These are phyloP conservation scores for Argyra leucocephala DNA, from an alignment of 2,888 invertebrate genomes.

Conservation along the genomic window DNA sequence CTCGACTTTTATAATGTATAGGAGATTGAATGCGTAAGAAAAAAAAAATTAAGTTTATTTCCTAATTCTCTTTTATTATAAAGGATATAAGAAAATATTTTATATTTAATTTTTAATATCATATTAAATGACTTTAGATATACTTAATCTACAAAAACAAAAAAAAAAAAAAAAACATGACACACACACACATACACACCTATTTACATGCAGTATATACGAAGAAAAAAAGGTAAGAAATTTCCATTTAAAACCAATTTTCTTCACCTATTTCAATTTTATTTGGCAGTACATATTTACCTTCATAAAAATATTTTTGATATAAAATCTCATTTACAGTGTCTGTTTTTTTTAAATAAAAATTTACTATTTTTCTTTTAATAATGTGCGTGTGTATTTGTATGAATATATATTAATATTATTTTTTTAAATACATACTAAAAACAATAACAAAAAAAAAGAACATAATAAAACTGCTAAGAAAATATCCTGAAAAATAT, in stretches of 20 bases:
- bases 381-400: too few species aligned
- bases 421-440: background rate
- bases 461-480: background rate
- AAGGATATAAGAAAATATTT: too few species aligned
- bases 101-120: background rate
- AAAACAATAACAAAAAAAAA: background rate
- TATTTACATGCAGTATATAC: too few species aligned
- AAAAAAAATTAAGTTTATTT: too few species aligned
- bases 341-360: too few species aligned
- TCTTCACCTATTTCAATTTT: background rate
- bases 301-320: background rate
- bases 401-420: background rate
- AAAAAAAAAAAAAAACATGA: too few species aligned
- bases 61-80: too few species aligned
- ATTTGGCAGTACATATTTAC: background rate
- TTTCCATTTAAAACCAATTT: constrained; percentile 3
- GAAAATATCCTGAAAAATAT: background rate
- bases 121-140: background rate
- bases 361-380: too few species aligned
- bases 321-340: too few species aligned
- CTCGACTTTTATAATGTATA: too few species aligned
- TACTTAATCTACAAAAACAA: background rate
- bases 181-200: background rate
- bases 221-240: background rate
- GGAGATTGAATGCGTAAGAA: too few species aligned